These are phyloP conservation scores for Hedya salicella DNA, from an alignment of 2,888 invertebrate genomes.

Conservation along the genomic window DNA sequence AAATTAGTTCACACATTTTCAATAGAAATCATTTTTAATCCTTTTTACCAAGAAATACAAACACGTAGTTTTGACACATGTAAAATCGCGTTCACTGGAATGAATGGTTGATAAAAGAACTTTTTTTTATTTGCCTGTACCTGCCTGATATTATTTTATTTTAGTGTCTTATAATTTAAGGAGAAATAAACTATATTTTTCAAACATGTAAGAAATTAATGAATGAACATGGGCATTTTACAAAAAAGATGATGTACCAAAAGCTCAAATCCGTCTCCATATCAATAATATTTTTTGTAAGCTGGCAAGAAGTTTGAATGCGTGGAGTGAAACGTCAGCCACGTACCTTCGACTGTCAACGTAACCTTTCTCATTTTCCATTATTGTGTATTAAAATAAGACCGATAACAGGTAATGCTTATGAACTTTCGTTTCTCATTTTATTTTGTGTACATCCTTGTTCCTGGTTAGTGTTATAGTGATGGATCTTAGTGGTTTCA, in stretches of 20 bases:
- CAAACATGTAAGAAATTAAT: no score
- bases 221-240: no score
- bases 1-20: slow-evolving; percentile 50
- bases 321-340: slow-evolving; percentile 85
- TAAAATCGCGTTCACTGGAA: slow-evolving; percentile 40
- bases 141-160: slow-evolving; percentile 11
- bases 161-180: neutral
- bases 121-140: neutral
- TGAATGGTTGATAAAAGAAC: slow-evolving; percentile 2
- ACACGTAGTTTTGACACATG: slow-evolving; percentile 60
- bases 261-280: no score
- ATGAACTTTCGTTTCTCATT: slow-evolving; percentile 23
- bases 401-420: slow-evolving; percentile 50
- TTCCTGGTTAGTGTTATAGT: slow-evolving; percentile 44
- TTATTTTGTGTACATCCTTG: slow-evolving; percentile 13
- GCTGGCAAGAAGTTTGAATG: slow-evolving; percentile 70
- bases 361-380: slow-evolving; percentile 53
- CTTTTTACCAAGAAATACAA: slow-evolving; percentile 59
- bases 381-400: slow-evolving; percentile 47
- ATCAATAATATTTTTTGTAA: slow-evolving; percentile 44
- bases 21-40: slow-evolving; percentile 54
- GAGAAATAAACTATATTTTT: no score
- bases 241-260: no score
- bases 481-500: slow-evolving; percentile 24
- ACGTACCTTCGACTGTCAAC: slow-evolving; percentile 74